These are phyloP conservation scores for Acromyrmex echinatior DNA, from an alignment of 1,140 invertebrate species.

Conservation along the genomic window DNA sequence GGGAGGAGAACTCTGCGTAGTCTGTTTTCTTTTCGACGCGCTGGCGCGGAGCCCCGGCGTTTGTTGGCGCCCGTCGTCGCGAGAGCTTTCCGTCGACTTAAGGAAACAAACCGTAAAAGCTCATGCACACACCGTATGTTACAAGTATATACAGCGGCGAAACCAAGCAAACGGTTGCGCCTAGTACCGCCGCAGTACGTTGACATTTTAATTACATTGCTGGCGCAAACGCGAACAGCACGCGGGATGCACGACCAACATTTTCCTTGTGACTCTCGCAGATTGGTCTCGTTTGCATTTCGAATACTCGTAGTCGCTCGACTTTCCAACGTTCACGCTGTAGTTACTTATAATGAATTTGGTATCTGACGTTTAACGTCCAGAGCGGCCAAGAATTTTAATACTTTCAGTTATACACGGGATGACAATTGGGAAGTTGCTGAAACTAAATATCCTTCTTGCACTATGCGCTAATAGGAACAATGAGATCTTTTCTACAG, in stretches of 20 bases:
- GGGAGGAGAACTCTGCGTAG: neutral
- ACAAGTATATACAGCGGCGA: neutral
- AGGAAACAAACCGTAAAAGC: slow-evolving; percentile 59
- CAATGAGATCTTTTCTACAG: neutral
- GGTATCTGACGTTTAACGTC: slow-evolving; percentile 3
- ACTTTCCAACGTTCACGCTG: neutral
- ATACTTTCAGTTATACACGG: neutral
- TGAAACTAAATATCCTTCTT: neutral
- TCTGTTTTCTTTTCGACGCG: slow-evolving; percentile 60
- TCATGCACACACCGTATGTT: neutral
- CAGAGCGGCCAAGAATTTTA: neutral
- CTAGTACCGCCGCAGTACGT: slow-evolving; percentile 33
- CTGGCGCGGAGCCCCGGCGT: slow-evolving; percentile 19
- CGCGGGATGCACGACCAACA: slow-evolving; percentile 28
- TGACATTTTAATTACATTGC: slow-evolving; percentile 63
- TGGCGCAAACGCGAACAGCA: slow-evolving; percentile 11
- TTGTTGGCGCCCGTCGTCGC: slow-evolving; percentile 32
- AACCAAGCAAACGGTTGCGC: slow-evolving; percentile 8
- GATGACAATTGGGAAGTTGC: neutral
- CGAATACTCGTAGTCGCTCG: neutral
- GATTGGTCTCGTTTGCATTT: slow-evolving; percentile 25
- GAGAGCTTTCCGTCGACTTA: slow-evolving; percentile 35
- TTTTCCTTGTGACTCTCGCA: neutral
- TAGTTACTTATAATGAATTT: slow-evolving; percentile 16
- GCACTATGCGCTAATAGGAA: neutral